Conservation (phyloP, 2,888 invertebrate genomes). For the Candidula unifasciata region DNA sequence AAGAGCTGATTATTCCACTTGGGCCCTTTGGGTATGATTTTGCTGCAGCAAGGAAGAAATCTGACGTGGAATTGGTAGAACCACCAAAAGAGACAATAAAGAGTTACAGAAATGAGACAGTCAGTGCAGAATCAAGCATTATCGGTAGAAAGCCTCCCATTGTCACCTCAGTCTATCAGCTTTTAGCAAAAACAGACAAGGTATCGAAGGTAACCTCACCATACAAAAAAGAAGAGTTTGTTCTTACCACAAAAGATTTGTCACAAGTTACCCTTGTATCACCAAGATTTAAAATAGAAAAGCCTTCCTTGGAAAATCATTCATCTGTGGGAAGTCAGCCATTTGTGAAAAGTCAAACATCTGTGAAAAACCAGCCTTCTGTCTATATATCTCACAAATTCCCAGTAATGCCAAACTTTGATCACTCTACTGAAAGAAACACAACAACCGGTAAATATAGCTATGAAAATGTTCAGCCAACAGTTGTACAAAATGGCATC, state of each 20-base stretch:
- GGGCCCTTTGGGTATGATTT: constrained; percentile 54
- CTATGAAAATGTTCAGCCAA: constrained; percentile 55
- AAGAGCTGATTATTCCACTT: constrained; percentile 55
- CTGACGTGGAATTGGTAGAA: constrained; percentile 46
- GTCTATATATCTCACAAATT: background rate
- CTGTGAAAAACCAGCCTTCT: background rate
- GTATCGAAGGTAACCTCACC: background rate
- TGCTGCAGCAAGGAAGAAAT: constrained; percentile 24
- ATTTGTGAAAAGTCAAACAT: background rate
- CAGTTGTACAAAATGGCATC: constrained; percentile 67
- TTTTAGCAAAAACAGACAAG: background rate
- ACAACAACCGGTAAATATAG: constrained; percentile 3
- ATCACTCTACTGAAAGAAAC: background rate
- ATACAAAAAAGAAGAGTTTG: constrained; percentile 66
- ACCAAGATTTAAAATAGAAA: constrained; percentile 31
- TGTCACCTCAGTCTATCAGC: background rate
- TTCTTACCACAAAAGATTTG: constrained; percentile 67
- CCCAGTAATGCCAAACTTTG: constrained; percentile 12
- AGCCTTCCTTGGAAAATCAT: background rate
- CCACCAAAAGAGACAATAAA: background rate
- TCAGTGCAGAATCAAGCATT: background rate
- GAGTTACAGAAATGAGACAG: background rate
- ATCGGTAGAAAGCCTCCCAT: background rate
- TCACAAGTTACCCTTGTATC: constrained; percentile 52
- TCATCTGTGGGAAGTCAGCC: background rate